Conservation (phyloP, 2,797 vertebrate genomes). For the Microctenopoma lineatum region DNA sequence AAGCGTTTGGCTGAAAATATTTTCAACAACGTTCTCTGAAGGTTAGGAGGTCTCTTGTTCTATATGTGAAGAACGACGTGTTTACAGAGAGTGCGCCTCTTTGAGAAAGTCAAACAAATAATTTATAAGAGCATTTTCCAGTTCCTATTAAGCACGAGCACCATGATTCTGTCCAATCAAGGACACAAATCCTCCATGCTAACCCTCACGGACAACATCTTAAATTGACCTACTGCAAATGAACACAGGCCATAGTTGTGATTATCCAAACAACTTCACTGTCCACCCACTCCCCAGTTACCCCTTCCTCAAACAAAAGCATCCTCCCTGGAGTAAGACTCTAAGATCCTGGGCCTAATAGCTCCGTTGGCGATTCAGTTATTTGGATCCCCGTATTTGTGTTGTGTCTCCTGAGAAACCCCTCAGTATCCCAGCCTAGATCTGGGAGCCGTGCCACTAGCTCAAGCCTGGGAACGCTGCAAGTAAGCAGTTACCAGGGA, state of each 20-base stretch:
- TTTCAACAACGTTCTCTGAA: conserved; percentile 45
- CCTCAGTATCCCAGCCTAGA: conserved; percentile 69
- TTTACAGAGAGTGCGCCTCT: conserved; percentile 58
- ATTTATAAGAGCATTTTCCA: not conserved
- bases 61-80: conserved; percentile 35
- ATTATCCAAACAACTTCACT: conserved; percentile 49
- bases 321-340: conserved; percentile 45
- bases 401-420: conserved; percentile 83
- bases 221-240: conserved; percentile 33
- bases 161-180: conserved; percentile 17
- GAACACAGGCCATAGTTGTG: conserved; percentile 13
- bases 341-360: conserved; percentile 62
- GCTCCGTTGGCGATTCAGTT: conserved; percentile 76
- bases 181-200: conserved; percentile 22
- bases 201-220: conserved; percentile 23
- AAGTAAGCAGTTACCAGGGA: conserved; percentile 76
- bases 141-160: not conserved
- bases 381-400: conserved; percentile 81
- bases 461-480: conserved; percentile 80
- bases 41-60: conserved; percentile 42
- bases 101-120: conserved; percentile 42
- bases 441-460: conserved; percentile 82
- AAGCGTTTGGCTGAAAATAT: conserved; percentile 58
- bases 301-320: conserved; percentile 54
- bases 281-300: conserved; percentile 38